A percentile compares a stretch with the other conserved stretches of the same genome.
Evolutionary conservation across 92 coral and sea anemone genomes (phyloP).

Genomic region (Parazoanthus swiftii): DNA sequence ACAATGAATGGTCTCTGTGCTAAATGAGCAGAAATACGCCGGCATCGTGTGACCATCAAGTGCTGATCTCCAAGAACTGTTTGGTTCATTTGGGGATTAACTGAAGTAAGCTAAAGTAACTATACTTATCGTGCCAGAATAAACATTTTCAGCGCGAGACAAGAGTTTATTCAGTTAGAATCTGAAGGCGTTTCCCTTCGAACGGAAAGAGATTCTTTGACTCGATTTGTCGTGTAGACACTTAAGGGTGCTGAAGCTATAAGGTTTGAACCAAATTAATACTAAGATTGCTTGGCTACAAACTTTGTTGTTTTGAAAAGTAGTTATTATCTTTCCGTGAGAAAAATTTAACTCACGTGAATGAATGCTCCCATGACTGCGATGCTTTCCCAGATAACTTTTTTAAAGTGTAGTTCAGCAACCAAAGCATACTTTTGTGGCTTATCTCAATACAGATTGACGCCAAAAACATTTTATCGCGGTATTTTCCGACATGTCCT

Average conservation of each 20-base stretch:
- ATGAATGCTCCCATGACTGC: not conserved
- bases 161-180: not conserved
- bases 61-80: not conserved
- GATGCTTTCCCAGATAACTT: not conserved
- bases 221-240: not conserved
- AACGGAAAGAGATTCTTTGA: not conserved
- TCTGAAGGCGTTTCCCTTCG: not conserved
- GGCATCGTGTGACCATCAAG: not conserved
- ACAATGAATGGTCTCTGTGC: not conserved
- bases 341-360: not conserved
- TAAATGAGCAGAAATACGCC: not conserved
- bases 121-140: not conserved
- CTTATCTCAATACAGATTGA: not conserved
- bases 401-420: not conserved
- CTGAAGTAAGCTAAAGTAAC: not conserved
- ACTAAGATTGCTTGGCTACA: not conserved
- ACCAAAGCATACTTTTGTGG: not conserved
- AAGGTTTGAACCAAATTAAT: not conserved
- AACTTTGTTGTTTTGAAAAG: not conserved
- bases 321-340: not conserved
- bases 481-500: not conserved
- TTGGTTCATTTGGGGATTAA: no score
- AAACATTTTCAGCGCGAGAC: not conserved
- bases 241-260: not conserved
- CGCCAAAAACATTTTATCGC: constrained; percentile 23